Percentiles rank a stretch among this genome's conserved stretches.
These are phyloP conservation scores for Zenarchopterus dispar DNA, from an alignment of 2,797 vertebrate species.

Conservation along the genomic window DNA sequence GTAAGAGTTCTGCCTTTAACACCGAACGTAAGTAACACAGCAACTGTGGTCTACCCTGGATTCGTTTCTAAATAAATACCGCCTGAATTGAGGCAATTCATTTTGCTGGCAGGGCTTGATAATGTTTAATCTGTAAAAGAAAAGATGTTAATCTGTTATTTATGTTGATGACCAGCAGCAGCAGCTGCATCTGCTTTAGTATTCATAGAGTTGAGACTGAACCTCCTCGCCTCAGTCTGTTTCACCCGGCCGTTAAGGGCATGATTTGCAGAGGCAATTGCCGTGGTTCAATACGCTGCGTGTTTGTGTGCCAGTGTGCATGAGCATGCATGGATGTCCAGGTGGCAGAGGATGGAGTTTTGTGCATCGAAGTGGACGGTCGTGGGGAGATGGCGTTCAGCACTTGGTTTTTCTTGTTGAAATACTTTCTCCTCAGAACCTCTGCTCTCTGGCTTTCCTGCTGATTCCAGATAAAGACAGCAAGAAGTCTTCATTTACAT, in stretches of 20 bases:
- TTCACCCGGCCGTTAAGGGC: slow-evolving; percentile 40
- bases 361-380: slow-evolving; percentile 18
- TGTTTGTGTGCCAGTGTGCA: slow-evolving; percentile 3
- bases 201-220: slow-evolving; percentile 64
- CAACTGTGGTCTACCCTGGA: slow-evolving; percentile 7
- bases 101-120: slow-evolving; percentile 45
- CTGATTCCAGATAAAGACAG: slow-evolving; percentile 9
- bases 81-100: slow-evolving; percentile 45
- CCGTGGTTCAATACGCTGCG: slow-evolving; percentile 5
- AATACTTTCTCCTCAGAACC: slow-evolving; percentile 5
- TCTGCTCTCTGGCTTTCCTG: slow-evolving; percentile 3
- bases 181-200: slow-evolving; percentile 73
- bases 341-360: neutral
- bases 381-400: slow-evolving; percentile 15
- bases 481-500: neutral
- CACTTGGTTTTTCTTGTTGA: slow-evolving; percentile 5
- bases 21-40: slow-evolving; percentile 21
- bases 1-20: slow-evolving; percentile 36
- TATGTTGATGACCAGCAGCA: slow-evolving; percentile 65
- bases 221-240: slow-evolving; percentile 30
- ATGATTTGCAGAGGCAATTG: slow-evolving; percentile 53
- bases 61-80: slow-evolving; percentile 25
- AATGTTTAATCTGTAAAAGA: slow-evolving; percentile 72
- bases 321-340: neutral
- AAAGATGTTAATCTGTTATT: slow-evolving; percentile 72